phyloP scores from a whole-genome alignment of 1,140 invertebrate genomes.

The Drosophila nannoptera region DNA sequence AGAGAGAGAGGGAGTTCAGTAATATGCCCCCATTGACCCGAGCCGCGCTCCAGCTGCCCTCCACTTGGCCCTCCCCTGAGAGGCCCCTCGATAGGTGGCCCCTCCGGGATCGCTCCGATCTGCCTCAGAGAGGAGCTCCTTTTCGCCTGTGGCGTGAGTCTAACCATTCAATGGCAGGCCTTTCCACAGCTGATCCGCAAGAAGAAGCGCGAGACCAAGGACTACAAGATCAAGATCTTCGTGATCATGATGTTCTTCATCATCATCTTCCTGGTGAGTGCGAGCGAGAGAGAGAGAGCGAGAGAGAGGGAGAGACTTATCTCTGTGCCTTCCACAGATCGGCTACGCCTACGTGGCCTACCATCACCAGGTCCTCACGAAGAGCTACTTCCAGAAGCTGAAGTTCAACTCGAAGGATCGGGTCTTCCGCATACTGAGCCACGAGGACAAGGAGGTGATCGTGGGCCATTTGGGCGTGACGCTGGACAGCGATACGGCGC shows the following conservation, averaged over 20 bases:
- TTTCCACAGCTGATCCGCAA: slow-evolving; percentile 81
- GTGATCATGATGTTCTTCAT: slow-evolving; percentile 89
- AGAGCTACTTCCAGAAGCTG: slow-evolving; percentile 90
- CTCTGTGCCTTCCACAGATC: slow-evolving; percentile 77
- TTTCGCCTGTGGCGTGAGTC: not conserved
- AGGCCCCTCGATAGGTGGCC: no score
- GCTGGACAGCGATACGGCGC: slow-evolving; percentile 81
- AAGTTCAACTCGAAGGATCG: slow-evolving; percentile 90
- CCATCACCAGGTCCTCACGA: slow-evolving; percentile 88
- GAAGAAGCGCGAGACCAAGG: slow-evolving; percentile 83
- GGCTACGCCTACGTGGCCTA: slow-evolving; percentile 91
- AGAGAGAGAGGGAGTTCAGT: no score
- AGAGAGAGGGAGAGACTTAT: no score
- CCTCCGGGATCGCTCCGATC: no score
- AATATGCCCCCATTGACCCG: no score
- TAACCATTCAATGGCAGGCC: slow-evolving; percentile 38
- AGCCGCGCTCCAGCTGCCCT: no score
- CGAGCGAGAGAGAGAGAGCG: no score
- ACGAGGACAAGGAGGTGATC: slow-evolving; percentile 85
- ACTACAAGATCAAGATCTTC: slow-evolving; percentile 88
- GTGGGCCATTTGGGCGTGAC: slow-evolving; percentile 84
- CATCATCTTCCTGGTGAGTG: slow-evolving; percentile 84
- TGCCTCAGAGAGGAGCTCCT: no score
- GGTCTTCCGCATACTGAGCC: slow-evolving; percentile 86
- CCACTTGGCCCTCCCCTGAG: no score